Evolutionary conservation across 1,140 invertebrate species (phyloP).

Genomic region (Bombus fervidus): DNA sequence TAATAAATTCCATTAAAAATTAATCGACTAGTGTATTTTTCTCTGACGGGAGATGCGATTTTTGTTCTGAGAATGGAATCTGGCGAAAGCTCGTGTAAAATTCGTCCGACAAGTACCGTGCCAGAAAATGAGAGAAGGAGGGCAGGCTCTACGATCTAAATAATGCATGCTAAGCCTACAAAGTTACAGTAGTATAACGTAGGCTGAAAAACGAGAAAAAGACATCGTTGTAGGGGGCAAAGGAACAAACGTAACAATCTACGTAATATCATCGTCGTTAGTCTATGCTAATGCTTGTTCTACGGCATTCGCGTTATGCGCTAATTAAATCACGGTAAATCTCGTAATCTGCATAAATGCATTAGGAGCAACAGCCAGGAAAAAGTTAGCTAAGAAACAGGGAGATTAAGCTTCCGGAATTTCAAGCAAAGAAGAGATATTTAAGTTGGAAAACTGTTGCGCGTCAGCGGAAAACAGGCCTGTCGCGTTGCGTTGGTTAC

Average conservation of each 20-base stretch:
- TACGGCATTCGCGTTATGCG: constrained; percentile 46
- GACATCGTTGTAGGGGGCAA: neutral
- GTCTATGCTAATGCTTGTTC: constrained; percentile 44
- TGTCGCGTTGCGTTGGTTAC: constrained; percentile 6
- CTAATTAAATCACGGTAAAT: constrained; percentile 51
- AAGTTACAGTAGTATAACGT: neutral
- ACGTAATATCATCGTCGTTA: constrained; percentile 32
- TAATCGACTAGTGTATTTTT: neutral
- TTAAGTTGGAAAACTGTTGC: constrained; percentile 39
- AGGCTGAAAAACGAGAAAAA: neutral
- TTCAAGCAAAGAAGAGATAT: constrained; percentile 22
- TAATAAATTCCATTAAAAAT: neutral
- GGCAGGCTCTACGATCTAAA: constrained; percentile 27
- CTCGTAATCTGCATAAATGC: constrained; percentile 45
- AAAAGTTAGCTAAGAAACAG: constrained; percentile 24
- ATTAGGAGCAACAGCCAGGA: constrained; percentile 41
- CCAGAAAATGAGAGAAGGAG: neutral
- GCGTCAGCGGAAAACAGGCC: constrained; percentile 33
- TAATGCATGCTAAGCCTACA: constrained; percentile 42
- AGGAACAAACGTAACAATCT: neutral
- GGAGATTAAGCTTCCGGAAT: constrained; percentile 37
- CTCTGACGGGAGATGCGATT: neutral
- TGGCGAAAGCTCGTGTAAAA: neutral
- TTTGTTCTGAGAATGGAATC: neutral
- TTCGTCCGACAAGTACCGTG: neutral